Base-by-base conservation (phyloP, 2,113 vertebrate genomes). In the Pandion haliaetus region DNA sequence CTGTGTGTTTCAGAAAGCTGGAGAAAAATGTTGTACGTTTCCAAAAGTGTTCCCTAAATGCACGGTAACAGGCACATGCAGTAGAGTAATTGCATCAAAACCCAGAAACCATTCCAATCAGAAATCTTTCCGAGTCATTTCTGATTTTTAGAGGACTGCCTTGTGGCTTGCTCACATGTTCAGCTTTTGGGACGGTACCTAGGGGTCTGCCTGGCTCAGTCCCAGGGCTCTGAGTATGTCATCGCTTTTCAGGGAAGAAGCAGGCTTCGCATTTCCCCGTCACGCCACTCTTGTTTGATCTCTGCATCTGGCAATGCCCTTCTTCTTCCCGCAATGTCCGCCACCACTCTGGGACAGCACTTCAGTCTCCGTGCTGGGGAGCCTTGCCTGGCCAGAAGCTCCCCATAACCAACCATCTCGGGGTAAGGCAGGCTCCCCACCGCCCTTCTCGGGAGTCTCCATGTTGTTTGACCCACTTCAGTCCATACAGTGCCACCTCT, bases 231-330 rank as follows among this genome's bases (percentile, higher is more conserved):
- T 1, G 23, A 36, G 24, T 3, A 8, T 8, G 6, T 10, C 40
- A 8, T 20, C 17, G 0, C 44, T 82, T 84, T 65, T 38, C 54
- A 73, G 28, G 66, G n/a, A 66, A 79, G 54, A 20, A 14, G 8
- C 8, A 36, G 3, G 11, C n/a, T 85, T 36, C 2, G 26, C 58
- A 3, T 12, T 47, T 73, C 45, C 26, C 23, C 3, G 5, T 28
- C 8, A 3, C 0, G 0, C 38, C 15, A 0, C 52, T 92, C 67
- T 24, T 9, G 13, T 36, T 62, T 2, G 8, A 17, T n/a, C 26
- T 57, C 49, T 69, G 29, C n/a, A 25, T 28, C 17, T 31, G 55
- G 36, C 26, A 31, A 38, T 20, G 23, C 36, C 21, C 21, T 65
- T 21, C 45, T 50, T n/a, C n/a, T 24, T 17, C 55, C 50, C 4